Percentiles rank a stretch among this genome's conserved stretches.
These are phyloP conservation scores for Holacanthus passer DNA, from an alignment of 2,113 vertebrate species.

Conservation along the genomic window DNA sequence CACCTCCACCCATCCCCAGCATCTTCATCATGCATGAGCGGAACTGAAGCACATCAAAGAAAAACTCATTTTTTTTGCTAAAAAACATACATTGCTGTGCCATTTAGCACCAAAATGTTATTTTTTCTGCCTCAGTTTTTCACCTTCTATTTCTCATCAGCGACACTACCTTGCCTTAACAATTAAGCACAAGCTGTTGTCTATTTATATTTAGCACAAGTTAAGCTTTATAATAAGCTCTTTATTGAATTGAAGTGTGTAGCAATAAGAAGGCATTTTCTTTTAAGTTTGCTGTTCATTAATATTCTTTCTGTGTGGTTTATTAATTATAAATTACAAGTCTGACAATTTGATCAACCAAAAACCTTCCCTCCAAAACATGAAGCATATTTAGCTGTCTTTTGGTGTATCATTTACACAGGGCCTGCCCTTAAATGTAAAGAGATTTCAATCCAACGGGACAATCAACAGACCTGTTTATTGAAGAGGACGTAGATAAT, in stretches of 20 bases:
- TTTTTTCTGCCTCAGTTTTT: neutral
- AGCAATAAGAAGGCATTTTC: neutral
- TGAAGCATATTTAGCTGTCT: neutral
- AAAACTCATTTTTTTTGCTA: neutral
- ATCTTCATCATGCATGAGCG: constrained; percentile 68
- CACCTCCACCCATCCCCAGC: constrained; percentile 71
- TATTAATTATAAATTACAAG: neutral
- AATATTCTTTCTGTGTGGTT: too few relatives aligned
- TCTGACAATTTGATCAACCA: neutral
- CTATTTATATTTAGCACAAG: neutral
- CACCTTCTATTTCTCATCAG: neutral
- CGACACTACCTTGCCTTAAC: neutral
- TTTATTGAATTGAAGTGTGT: neutral
- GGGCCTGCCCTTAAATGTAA: neutral
- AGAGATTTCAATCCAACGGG: neutral
- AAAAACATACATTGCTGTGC: neutral
- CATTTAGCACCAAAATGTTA: neutral
- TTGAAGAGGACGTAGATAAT: constrained; percentile 84
- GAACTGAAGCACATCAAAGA: constrained; percentile 50
- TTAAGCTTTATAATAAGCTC: too few relatives aligned
- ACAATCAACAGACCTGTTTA: constrained; percentile 74
- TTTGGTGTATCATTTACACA: neutral
- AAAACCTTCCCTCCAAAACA: neutral
- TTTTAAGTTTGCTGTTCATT: neutral
- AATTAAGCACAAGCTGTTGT: neutral